A percentile compares a stretch with the other conserved stretches of the same genome.
phyloP scores from a whole-genome alignment of 1,140 invertebrate species.

The Brachionus rotundiformis region DNA sequence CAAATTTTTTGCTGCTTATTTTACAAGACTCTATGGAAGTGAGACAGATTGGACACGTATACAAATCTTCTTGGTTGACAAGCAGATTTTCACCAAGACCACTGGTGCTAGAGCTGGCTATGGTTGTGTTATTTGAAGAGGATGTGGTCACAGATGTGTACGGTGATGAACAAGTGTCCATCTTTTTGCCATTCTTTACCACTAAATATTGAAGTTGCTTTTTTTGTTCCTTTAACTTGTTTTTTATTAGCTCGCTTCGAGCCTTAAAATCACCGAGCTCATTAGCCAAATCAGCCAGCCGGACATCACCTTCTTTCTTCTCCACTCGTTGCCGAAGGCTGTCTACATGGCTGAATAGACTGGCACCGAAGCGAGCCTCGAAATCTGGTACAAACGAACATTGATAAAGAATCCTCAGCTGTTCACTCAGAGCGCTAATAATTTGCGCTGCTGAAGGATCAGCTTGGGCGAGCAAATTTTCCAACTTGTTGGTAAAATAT shows the following conservation, averaged over 20 bases:
- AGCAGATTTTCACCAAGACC: neutral
- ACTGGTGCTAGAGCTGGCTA: conserved; percentile 3
- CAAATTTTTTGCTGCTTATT: conserved; percentile 11
- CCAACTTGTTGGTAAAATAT: neutral
- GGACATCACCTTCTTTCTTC: neutral
- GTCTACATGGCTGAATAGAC: neutral
- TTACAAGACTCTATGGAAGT: conserved; percentile 28
- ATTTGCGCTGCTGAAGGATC: neutral
- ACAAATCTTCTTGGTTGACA: conserved; percentile 4
- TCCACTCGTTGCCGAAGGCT: neutral
- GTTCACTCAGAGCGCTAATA: neutral
- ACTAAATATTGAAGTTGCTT: neutral
- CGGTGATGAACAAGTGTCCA: neutral
- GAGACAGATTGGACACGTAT: conserved; percentile 25
- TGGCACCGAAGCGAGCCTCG: neutral
- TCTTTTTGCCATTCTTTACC: neutral
- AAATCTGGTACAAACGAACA: neutral
- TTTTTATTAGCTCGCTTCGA: neutral
- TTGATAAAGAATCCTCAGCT: neutral
- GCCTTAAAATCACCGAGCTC: neutral
- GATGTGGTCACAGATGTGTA: conserved; percentile 21
- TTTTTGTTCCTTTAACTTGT: conserved; percentile 6
- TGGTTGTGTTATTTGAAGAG: neutral
- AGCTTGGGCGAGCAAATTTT: neutral
- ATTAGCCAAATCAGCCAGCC: neutral